Evolutionary conservation across 2,888 invertebrate species (phyloP).

Genomic region (Epinotia ramella): DNA sequence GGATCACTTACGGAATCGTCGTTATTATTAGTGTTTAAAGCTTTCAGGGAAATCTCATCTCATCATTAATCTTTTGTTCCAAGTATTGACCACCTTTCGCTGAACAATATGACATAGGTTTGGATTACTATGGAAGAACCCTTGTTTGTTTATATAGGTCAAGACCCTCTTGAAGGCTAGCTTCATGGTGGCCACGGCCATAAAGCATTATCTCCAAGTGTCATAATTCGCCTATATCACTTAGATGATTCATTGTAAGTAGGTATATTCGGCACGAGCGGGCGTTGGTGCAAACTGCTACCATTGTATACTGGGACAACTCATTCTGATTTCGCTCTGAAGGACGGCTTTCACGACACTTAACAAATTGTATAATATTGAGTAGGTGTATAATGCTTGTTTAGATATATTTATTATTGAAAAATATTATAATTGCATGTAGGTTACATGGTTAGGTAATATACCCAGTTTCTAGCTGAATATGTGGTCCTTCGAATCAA

Average conservation of each 20-base stretch:
- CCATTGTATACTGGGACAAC: conserved; percentile 16
- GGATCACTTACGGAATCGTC: no score
- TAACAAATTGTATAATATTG: no score
- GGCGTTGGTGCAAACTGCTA: conserved; percentile 42
- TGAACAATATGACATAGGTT: no score
- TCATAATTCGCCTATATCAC: conserved; percentile 51
- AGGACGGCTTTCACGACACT: no score
- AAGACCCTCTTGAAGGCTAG: conserved; percentile 44
- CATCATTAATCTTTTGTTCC: no score
- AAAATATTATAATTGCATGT: no score
- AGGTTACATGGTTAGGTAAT: no score
- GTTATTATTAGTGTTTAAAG: no score
- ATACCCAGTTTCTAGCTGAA: not conserved
- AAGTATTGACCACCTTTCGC: no score
- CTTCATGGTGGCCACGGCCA: conserved; percentile 51
- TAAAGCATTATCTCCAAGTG: conserved; percentile 55
- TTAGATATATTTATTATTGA: no score
- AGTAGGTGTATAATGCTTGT: no score
- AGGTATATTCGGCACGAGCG: conserved; percentile 52
- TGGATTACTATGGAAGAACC: not conserved
- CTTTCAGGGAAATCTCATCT: no score
- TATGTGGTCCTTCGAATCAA: not conserved
- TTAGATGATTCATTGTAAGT: conserved; percentile 43
- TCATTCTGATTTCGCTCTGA: conserved; percentile 10
- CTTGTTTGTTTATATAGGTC: conserved; percentile 40